Evolutionary conservation across 1,140 invertebrate species (phyloP).

Genomic region (Micrasema longulum): DNA sequence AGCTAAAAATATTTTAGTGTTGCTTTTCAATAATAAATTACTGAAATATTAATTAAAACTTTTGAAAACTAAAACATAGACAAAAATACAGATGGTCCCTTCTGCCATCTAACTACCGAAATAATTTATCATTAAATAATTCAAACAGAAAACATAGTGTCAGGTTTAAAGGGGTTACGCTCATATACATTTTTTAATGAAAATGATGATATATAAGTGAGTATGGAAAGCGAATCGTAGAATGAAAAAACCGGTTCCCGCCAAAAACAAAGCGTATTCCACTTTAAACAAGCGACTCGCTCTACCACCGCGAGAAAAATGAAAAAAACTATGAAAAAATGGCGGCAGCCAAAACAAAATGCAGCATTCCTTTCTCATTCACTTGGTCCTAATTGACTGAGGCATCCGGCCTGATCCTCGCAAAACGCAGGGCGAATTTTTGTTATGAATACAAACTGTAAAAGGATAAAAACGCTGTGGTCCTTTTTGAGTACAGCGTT

Average conservation of each 20-base stretch:
- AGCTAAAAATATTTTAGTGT: too few relatives aligned
- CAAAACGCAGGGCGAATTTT: constrained; percentile 9
- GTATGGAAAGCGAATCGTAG: constrained; percentile 8
- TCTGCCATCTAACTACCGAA: too few relatives aligned
- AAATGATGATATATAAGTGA: too few relatives aligned
- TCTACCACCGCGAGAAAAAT: constrained; percentile 18
- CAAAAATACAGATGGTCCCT: too few relatives aligned
- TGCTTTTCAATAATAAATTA: too few relatives aligned
- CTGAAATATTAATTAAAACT: too few relatives aligned
- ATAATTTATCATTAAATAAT: too few relatives aligned
- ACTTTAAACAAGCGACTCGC: constrained; percentile 33
- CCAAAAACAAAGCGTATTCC: constrained; percentile 40
- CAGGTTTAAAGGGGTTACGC: too few relatives aligned
- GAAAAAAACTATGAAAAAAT: constrained; percentile 25
- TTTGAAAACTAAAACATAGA: too few relatives aligned
- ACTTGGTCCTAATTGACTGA: constrained; percentile 39
- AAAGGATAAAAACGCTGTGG: background rate
- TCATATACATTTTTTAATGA: too few relatives aligned
- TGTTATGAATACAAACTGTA: constrained; percentile 24
- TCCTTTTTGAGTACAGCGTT: background rate
- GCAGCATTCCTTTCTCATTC: constrained; percentile 41
- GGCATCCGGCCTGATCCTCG: constrained; percentile 25
- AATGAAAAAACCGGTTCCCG: constrained; percentile 40
- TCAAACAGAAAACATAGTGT: too few relatives aligned
- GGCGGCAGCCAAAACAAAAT: constrained; percentile 38